Conservation (phyloP, 2,113 vertebrate genomes). For the Pogonocichla stellata region DNA sequence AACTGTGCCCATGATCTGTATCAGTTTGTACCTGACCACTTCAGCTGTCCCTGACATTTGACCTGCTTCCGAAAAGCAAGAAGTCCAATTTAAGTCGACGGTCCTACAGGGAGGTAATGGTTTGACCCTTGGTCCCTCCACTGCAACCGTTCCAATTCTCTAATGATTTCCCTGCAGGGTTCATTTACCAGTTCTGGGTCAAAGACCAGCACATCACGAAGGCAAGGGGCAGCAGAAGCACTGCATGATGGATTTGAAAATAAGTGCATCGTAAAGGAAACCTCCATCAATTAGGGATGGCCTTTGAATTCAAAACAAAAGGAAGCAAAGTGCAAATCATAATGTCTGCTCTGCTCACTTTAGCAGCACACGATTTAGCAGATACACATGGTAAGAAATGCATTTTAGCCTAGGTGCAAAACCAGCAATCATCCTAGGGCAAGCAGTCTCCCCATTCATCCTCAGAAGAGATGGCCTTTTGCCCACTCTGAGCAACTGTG, state of each 20-base stretch:
- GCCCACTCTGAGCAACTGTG: neutral
- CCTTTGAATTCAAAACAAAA: slow-evolving; percentile 60
- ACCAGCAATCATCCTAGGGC: neutral
- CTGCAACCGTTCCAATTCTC: slow-evolving; percentile 47
- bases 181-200: slow-evolving; percentile 72
- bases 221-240: slow-evolving; percentile 27
- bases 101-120: slow-evolving; percentile 58
- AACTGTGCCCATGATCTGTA: slow-evolving; percentile 3
- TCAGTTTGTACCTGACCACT: neutral
- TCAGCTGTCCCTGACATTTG: slow-evolving; percentile 40
- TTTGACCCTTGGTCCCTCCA: slow-evolving; percentile 62
- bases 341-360: neutral
- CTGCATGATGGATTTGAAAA: slow-evolving; percentile 51
- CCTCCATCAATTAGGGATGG: slow-evolving; percentile 58
- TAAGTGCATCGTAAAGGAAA: slow-evolving; percentile 60
- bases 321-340: slow-evolving; percentile 38
- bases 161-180: slow-evolving; percentile 74
- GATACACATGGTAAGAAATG: neutral
- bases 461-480: neutral
- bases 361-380: neutral
- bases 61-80: slow-evolving; percentile 57
- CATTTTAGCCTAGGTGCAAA: neutral
- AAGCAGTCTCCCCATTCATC: neutral
- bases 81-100: slow-evolving; percentile 59
- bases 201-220: slow-evolving; percentile 63